These are phyloP conservation scores for Peromyscus melanophrys DNA, from an alignment of 2,797 vertebrate genomes.

Conservation along the genomic window DNA sequence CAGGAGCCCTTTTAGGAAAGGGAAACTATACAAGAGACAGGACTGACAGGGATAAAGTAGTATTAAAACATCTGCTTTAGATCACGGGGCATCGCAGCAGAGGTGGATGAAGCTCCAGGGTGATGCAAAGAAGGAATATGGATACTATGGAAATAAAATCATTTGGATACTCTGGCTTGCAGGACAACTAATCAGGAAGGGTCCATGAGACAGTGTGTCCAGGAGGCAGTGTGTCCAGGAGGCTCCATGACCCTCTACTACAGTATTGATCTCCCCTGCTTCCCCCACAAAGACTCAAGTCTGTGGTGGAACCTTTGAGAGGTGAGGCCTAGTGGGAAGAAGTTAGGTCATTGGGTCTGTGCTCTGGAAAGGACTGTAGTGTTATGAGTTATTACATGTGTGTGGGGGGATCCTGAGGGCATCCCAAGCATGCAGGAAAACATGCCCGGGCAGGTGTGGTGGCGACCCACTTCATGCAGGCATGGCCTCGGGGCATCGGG, in stretches of 20 bases:
- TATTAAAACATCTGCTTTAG: neutral
- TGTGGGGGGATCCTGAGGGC: too few relatives aligned
- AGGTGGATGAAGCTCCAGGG: neutral
- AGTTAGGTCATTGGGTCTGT: neutral
- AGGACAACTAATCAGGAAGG: neutral
- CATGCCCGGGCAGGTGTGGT: too few relatives aligned
- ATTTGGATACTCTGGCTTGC: neutral
- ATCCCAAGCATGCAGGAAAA: too few relatives aligned
- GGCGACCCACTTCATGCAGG: too few relatives aligned
- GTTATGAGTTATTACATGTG: too few relatives aligned
- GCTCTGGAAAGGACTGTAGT: neutral
- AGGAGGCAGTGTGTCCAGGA: neutral
- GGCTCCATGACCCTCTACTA: neutral
- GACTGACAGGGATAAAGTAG: constrained; percentile 18
- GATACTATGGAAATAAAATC: neutral
- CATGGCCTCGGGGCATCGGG: too few relatives aligned
- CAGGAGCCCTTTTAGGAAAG: constrained; percentile 37
- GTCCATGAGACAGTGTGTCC: neutral
- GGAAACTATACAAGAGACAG: neutral
- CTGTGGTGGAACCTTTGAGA: neutral
- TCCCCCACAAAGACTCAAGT: neutral
- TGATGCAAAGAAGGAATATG: neutral
- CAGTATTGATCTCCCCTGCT: neutral
- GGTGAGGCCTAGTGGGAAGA: neutral
- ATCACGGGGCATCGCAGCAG: neutral